Percentiles rank a stretch among this genome's conserved stretches.
phyloP scores from a whole-genome alignment of 2,113 vertebrate genomes.

The Poecilia latipinna region DNA sequence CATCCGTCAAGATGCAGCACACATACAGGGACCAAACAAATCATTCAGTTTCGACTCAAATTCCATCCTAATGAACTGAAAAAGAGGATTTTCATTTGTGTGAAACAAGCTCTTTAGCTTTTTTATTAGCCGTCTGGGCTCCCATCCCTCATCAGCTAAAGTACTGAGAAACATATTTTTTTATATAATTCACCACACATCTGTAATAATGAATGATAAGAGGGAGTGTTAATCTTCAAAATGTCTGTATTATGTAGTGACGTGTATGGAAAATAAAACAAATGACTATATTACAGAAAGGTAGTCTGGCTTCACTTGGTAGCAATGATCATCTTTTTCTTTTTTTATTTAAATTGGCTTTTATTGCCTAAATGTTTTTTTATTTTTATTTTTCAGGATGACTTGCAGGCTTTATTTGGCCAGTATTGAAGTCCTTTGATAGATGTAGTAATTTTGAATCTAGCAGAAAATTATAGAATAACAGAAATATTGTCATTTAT shows the following conservation, averaged over 20 bases:
- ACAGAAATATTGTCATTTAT: not conserved
- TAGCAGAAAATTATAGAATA: not conserved
- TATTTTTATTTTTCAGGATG: not conserved
- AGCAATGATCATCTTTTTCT: not conserved
- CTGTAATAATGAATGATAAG: conserved; percentile 24
- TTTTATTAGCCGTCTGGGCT: conserved; percentile 30
- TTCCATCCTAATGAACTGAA: conserved; percentile 20
- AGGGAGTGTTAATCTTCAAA: not conserved
- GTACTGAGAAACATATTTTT: conserved; percentile 28
- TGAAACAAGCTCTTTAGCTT: conserved; percentile 9
- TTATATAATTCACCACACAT: not conserved
- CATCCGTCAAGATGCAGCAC: conserved; percentile 17
- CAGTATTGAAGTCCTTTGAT: not conserved
- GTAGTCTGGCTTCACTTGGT: not conserved
- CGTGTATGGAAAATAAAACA: conserved; percentile 7
- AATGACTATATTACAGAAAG: not conserved
- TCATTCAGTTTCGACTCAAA: conserved; percentile 15
- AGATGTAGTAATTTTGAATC: not conserved
- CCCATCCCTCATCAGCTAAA: conserved; percentile 34
- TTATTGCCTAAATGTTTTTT: not conserved
- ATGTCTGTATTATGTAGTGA: conserved; percentile 4
- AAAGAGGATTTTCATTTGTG: conserved; percentile 4
- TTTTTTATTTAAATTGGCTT: conserved; percentile 7
- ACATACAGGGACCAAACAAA: conserved; percentile 6
- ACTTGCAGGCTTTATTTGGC: not conserved